Evolutionary conservation across 2,888 invertebrate species (phyloP), one percentile per base, ranked within the genome.

Genomic region (Hirtodrosophila confusa): DNA sequence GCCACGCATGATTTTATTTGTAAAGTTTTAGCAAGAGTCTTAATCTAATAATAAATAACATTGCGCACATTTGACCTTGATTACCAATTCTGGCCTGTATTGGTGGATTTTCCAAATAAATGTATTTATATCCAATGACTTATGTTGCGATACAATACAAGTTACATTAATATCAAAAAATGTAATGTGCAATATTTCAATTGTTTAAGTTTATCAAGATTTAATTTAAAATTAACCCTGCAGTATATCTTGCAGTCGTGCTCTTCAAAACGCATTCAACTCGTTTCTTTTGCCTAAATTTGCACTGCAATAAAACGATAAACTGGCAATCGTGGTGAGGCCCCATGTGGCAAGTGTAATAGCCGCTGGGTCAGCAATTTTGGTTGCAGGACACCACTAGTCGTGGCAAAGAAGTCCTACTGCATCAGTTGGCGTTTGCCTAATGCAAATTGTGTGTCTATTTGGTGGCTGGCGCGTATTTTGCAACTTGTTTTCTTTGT

Each of bases 391-490:
- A 43, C 7, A 7, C 23, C 10, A 1, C 0, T 17, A 9, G 40
- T 7, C 40, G 31, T 12, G 4, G 31, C 39, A 39, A 31, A 48
- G 29, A 48, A 36, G 24, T 29, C 12, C 23, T 17, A 36, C 5
- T 24, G 8, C 24, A 57, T 47, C 58, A 48, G 41, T 50, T 54
- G 31, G 23, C 60, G 55, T 53, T 70, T 36, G 49, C 54, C 68
- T 76, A 76, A 77, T 77, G 76, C 72, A 76, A 79, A 76, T 76
- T 75, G 65, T 72, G 65, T 77, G 72, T 77, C 62, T 60, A 31
- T 35, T 48, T 49, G 29, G 41, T 49, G 50, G 61, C 41, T 31
- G 3, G 23, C 51, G 39, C 29, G 40, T 35, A 40, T 61, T 57
- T 36, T 56, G 8, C 47, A 41, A 7, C 7, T 11, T 56, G 17